Evolutionary conservation across 2,113 vertebrate species (phyloP).

Genomic region (Nothobranchius furzeri): DNA sequence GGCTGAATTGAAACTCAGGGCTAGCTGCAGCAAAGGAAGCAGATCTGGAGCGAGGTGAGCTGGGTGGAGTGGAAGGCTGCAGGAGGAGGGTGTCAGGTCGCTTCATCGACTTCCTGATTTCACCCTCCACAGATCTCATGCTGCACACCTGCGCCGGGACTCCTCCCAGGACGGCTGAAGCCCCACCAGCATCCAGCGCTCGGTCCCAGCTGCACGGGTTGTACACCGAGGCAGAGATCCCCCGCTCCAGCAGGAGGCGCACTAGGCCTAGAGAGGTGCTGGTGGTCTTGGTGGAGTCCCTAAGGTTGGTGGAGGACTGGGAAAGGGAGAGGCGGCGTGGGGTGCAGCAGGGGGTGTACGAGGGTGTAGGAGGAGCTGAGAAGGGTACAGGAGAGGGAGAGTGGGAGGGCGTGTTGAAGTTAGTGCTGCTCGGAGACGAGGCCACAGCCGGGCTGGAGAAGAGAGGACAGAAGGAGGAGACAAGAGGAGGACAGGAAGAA

Average conservation of each 20-base stretch:
- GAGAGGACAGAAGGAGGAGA: background rate
- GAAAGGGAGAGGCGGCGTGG: conserved; percentile 93
- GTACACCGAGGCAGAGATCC: conserved; percentile 93
- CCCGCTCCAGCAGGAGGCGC: conserved; percentile 89
- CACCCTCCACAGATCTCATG: background rate
- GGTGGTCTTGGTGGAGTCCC: conserved; percentile 94
- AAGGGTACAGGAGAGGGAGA: conserved; percentile 78
- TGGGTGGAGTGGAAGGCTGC: conserved; percentile 87
- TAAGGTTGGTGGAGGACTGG: conserved; percentile 93
- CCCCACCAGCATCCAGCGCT: conserved; percentile 61
- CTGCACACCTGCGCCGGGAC: background rate
- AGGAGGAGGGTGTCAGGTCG: conserved; percentile 64
- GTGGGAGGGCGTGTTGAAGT: conserved; percentile 76
- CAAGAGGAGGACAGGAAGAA: background rate
- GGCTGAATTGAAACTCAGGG: conserved; percentile 85
- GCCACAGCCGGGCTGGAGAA: conserved; percentile 45
- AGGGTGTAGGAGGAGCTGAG: conserved; percentile 82
- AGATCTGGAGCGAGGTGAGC: conserved; percentile 74
- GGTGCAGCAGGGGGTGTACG: conserved; percentile 91
- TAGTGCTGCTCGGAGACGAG: conserved; percentile 75
- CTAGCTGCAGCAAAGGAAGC: conserved; percentile 1
- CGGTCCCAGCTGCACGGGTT: conserved; percentile 91
- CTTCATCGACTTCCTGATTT: background rate
- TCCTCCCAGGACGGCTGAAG: conserved; percentile 47
- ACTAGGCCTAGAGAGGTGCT: conserved; percentile 95